Evolutionary conservation across 1,140 invertebrate genomes (phyloP).

Genomic region (Neotoxoptera formosana): DNA sequence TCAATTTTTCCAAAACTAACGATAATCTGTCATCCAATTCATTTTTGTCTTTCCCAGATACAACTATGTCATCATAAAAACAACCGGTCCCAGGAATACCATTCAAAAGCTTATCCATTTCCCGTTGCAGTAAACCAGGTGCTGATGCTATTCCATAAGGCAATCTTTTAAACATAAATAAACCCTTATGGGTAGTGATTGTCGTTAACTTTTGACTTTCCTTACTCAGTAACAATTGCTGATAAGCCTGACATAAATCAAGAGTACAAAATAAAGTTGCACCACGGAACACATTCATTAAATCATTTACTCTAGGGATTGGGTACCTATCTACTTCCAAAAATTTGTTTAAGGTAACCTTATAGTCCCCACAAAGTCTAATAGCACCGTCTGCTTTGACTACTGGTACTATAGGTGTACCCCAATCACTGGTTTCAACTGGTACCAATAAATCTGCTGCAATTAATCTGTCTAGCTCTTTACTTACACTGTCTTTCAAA

Average conservation of each 20-base stretch:
- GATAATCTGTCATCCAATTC: neutral
- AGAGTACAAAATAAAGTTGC: neutral
- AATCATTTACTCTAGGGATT: neutral
- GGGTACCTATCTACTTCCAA: neutral
- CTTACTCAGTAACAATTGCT: neutral
- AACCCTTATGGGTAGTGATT: neutral
- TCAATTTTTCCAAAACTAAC: conserved; percentile 1
- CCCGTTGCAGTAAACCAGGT: neutral
- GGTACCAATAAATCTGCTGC: neutral
- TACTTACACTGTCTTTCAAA: neutral
- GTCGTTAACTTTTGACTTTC: neutral
- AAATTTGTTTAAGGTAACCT: neutral
- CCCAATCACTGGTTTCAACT: neutral
- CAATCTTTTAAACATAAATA: conserved; percentile 6
- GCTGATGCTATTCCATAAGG: neutral
- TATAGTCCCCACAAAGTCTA: neutral
- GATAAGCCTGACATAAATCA: conserved; percentile 6
- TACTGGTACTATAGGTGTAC: neutral
- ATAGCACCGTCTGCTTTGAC: neutral
- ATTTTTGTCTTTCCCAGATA: neutral
- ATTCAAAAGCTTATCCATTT: neutral
- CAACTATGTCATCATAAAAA: conserved; percentile 1
- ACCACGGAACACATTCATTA: neutral
- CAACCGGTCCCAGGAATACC: neutral
- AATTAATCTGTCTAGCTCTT: neutral